Evolutionary conservation across 2,113 vertebrate genomes (phyloP), one percentile per base, ranked within the genome.

Genomic region (Helogale parvula): DNA sequence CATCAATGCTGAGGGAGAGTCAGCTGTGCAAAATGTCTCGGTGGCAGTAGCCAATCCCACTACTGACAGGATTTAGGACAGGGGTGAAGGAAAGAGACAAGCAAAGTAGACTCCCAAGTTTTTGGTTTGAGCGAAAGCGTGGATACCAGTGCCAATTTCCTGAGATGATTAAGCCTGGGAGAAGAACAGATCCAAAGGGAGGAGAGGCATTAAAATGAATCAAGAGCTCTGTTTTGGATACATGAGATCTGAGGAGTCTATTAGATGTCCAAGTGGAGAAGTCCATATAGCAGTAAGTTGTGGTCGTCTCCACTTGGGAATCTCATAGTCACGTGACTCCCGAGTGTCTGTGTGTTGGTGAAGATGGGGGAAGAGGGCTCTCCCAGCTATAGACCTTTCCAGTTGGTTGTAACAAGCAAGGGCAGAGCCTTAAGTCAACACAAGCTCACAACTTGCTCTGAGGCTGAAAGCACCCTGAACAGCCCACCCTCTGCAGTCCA

Each of bases 211-310:
- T 88, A 84, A 93, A 81, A 82, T 68, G 77, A 76, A 93, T n/a
- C 68, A 80, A 57, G 74, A 88, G 81, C 82, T 90, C 77, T 94
- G 25, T 80, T 88, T 63, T 54, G 25, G 38, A 88, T 71, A 84
- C 35, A 35, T 41, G 57, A 66, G 69, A 21, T 54, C 68, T 81
- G 63, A 79, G 5, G 0, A 16, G 15, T 74, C 63, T n/a, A 65
- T 50, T 45, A 68, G 66, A 89, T 0, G 0, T 50, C 69, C 47
- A 38, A 52, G 27, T n/a, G 33, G 90, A 66, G 29, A 83, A 23
- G n/a, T 29, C 50, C 71, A 0, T 3, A 60, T 57, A 35, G 35
- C 72, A 52, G 93, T 7, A 47, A 95, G 29, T 14, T 85, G n/a
- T 16, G 27, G 81, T 35, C 33, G 31, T 13, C n/a, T 89, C 47